A percentile compares a stretch with the other conserved stretches of the same genome.
Conservation (phyloP, 2,113 vertebrate species). For the Pachyramphus minor region DNA sequence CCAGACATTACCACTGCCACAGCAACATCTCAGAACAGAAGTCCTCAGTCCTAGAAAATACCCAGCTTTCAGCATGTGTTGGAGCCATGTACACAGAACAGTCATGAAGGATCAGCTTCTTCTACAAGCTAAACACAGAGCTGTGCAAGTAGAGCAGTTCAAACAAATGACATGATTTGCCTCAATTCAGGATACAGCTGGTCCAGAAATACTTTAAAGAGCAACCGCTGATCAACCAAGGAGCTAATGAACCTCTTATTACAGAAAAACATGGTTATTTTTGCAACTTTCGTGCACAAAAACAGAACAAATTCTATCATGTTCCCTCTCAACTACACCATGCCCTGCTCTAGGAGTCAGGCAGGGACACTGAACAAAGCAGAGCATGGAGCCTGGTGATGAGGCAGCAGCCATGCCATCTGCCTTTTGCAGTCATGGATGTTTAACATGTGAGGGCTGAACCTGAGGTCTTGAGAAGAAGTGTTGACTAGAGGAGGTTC, state of each 20-base stretch:
- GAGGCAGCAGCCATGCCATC: neutral
- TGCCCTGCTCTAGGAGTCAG: neutral
- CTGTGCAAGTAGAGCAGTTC: neutral
- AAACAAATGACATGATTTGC: neutral
- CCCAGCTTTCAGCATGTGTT: neutral
- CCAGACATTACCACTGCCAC: slow-evolving; percentile 44
- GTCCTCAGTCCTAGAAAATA: neutral
- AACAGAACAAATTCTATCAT: neutral
- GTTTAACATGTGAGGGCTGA: neutral
- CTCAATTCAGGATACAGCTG: slow-evolving; percentile 36
- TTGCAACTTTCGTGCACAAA: neutral
- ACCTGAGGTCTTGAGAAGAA: neutral
- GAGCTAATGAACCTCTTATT: neutral
- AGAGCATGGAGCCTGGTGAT: neutral
- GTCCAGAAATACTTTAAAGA: slow-evolving; percentile 7
- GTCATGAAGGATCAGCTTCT: neutral
- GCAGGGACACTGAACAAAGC: neutral
- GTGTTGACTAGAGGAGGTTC: neutral
- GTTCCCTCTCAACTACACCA: neutral
- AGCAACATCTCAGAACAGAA: slow-evolving; percentile 41
- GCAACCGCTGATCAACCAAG: neutral
- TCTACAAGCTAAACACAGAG: neutral
- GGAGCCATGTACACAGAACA: neutral
- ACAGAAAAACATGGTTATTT: neutral
- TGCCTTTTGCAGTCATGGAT: neutral